Base-by-base conservation (phyloP, 2,113 vertebrate species). In the Prinia subflava region DNA sequence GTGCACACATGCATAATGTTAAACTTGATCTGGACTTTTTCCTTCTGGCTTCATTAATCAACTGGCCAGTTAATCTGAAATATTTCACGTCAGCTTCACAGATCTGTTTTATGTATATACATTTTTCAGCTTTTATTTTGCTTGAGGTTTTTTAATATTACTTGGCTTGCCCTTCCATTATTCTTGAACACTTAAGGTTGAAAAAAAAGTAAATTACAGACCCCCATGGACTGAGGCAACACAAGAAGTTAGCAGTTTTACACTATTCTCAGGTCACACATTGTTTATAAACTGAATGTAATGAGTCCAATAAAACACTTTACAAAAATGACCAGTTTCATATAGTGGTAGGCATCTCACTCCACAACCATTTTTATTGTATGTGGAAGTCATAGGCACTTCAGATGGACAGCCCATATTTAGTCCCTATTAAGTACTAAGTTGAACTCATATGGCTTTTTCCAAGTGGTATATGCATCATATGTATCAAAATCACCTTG, bases 31-130 rank as follows among this genome's bases (percentile, higher is more conserved):
- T 95, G 96, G 96, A 85, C 82, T 94, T 92, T 95, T 96, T 96
- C 95, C 28, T 93, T 73, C 85, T 94, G 92, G 95, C 97, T 96
- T 97, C 97, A 94, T 98, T 97, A 97, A 97, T 98, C 97, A 97
- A 89, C 89, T 79, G 91, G 89, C 95, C 94, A 87, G 96, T 97
- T 97, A 97, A 97, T 96, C 78, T 33, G 94, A 97, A 97, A 95
- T 96, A 96, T 95, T 98, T 97, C 89, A 91, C 49, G 88, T 97
- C 94, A 77, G 75, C 85, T 96, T 97, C 89, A 81, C 63, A 92
- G 93, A 91, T 95, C 97, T 98, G 97, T 96, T 97, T 98, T 98
- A 97, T 97, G 97, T 98, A 97, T 95, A 97, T 92, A 95, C 92
- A 95, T 96, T 97, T 97, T 97, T 94, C 90, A 95, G 83, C 91